Evolutionary conservation across 1,140 invertebrate genomes (phyloP), one percentile per base, ranked within the genome.

Genomic region (Pteromalus puparum): DNA sequence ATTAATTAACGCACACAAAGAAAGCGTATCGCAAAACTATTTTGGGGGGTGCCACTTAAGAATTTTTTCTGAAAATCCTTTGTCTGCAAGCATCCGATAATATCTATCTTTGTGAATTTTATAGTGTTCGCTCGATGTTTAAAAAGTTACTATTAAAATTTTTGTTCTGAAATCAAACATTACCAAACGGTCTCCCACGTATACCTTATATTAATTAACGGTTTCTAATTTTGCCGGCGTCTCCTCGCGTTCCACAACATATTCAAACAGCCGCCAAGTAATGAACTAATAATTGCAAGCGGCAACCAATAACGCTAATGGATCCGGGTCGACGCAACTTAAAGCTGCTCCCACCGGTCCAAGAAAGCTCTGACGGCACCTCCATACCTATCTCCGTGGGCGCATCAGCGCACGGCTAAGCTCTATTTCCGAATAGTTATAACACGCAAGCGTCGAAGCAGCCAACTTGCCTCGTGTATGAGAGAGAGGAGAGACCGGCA

Each of bases 241-340:
- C 28, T 28, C 38, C 13, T 18, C 65, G 15, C 61, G 61, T 67
- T 15, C 18, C 70, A 82, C 76, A 53, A 68, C 28, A 28, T 30
- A 82, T 26, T 72, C 74, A n/a, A 61, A 18, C 53, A 61, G 48
- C 61, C 30, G 34, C 73, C 68, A 73, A 75, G 30, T 87, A 87
- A 88, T 76, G 85, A 88, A 86, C 83, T 87, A 87, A 87, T 87
- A 87, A 88, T 87, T 83, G 86, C 81, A 85, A 85, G 53, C 81
- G 85, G 53, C 74, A 85, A 84, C 84, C 85, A 85, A 87, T 88
- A 87, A 88, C 72, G 77, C 75, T 88, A 88, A 88, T 87, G 87
- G 86, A 88, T 81, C 65, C 77, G 26, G 76, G 75, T 67, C 61
- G 46, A 18, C 67, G 67, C 67, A 70, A 70, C 67, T 70, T 30